Percentiles rank a stretch among this genome's conserved stretches.
Conservation (phyloP, 2,113 vertebrate genomes). For the Hippocampus barbouri region DNA sequence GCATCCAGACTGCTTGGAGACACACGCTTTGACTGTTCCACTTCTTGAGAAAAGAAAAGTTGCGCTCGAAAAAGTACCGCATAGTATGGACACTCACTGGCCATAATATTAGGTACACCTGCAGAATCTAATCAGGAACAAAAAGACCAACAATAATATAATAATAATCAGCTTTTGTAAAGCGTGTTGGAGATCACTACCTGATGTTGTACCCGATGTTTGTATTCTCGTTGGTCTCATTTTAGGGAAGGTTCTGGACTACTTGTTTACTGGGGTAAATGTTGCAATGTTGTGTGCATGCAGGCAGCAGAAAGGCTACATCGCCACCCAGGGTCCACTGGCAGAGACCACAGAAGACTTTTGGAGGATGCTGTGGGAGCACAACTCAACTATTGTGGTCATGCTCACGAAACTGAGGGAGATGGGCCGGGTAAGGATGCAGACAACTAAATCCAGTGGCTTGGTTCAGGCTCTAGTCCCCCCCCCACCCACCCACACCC, state of each 20-base stretch:
- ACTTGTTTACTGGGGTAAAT: background rate
- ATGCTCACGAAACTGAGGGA: conserved; percentile 79
- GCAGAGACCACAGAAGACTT: conserved; percentile 79
- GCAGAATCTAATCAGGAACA: conserved; percentile 14
- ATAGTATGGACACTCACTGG: background rate
- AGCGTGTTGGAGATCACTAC: background rate
- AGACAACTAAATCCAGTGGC: background rate
- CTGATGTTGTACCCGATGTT: background rate
- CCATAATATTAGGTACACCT: background rate
- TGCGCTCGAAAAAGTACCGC: conserved; percentile 15
- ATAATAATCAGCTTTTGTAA: background rate
- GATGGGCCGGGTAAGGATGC: conserved; percentile 70
- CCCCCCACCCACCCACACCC: too few relatives aligned
- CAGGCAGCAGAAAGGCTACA: conserved; percentile 77
- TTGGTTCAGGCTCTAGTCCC: background rate
- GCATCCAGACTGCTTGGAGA: conserved; percentile 30
- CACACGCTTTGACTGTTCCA: conserved; percentile 49
- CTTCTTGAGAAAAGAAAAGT: conserved; percentile 41
- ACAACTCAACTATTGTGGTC: conserved; percentile 79
- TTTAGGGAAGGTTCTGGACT: background rate
- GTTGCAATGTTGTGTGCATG: conserved; percentile 17
- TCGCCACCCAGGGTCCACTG: conserved; percentile 77
- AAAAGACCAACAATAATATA: conserved; percentile 13
- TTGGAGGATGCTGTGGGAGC: conserved; percentile 80
- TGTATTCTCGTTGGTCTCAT: background rate